These are phyloP conservation scores for Chorisops tibialis DNA, from an alignment of 2,888 invertebrate species.

Conservation along the genomic window DNA sequence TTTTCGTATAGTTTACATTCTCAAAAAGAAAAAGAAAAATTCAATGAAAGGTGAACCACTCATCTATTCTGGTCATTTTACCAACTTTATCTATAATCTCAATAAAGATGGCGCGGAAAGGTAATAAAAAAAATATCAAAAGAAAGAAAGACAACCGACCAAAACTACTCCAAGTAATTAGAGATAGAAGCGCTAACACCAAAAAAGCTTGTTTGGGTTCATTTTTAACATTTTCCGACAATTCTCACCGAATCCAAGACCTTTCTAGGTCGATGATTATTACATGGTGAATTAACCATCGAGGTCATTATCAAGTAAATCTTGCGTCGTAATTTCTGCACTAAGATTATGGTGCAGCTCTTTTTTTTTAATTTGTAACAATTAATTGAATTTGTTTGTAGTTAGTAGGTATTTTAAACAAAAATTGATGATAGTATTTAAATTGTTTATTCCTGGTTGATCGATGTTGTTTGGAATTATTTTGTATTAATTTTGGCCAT, in stretches of 20 bases:
- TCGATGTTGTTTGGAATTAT: no score
- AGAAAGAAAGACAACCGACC: background rate
- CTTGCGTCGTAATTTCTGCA: background rate
- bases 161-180: background rate
- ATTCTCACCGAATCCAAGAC: background rate
- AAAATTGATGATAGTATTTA: no score
- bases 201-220: background rate
- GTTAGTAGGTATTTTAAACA: no score
- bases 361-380: no score
- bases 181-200: background rate
- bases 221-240: background rate
- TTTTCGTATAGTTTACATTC: no score
- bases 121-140: no score
- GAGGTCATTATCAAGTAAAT: conserved; percentile 18
- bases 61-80: background rate
- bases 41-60: background rate
- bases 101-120: background rate
- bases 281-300: conserved; percentile 20
- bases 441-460: no score
- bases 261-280: conserved; percentile 18
- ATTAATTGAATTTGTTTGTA: no score
- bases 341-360: no score
- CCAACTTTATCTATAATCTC: background rate
- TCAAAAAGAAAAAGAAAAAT: background rate
- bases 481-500: no score